phyloP scores from a whole-genome alignment of 2,113 vertebrate genomes.

The Verasper variegatus region DNA sequence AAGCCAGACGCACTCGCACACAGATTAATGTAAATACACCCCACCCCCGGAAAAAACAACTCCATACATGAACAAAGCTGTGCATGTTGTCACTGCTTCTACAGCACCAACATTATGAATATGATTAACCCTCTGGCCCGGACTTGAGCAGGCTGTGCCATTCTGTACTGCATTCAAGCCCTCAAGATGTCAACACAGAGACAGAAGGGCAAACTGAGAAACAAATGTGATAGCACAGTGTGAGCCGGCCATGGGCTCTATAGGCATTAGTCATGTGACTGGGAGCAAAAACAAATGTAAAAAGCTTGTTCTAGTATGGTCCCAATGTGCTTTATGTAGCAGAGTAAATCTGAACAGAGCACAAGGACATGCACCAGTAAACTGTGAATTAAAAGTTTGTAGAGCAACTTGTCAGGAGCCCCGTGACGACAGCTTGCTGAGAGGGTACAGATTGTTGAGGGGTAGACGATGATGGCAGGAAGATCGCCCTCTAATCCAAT shows the following conservation, averaged over 20 bases:
- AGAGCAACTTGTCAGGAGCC: conserved; percentile 44
- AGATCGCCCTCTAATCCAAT: conserved; percentile 76
- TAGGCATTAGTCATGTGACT: conserved; percentile 27
- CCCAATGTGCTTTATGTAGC: conserved; percentile 2
- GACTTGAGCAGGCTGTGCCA: conserved; percentile 50
- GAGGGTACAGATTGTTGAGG: conserved; percentile 65
- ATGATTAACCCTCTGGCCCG: conserved; percentile 71
- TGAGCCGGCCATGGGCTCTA: conserved; percentile 21
- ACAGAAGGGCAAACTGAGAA: conserved; percentile 70
- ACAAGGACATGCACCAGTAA: conserved; percentile 6
- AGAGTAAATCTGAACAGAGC: conserved; percentile 10
- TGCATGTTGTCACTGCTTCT: conserved; percentile 50
- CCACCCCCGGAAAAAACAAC: not conserved
- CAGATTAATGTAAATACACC: conserved; percentile 38
- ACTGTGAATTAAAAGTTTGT: conserved; percentile 43
- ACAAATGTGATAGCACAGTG: conserved; percentile 56
- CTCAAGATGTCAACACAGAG: conserved; percentile 66
- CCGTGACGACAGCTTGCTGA: conserved; percentile 62
- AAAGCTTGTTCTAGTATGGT: not conserved
- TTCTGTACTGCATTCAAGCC: conserved; percentile 55
- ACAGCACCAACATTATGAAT: conserved; percentile 68
- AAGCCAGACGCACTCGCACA: conserved; percentile 44
- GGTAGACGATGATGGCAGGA: conserved; percentile 51
- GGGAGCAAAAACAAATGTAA: not conserved
- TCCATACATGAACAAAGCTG: conserved; percentile 58